Evolutionary conservation across 2,888 invertebrate species (phyloP).

Genomic region (Synergus itoensis): DNA sequence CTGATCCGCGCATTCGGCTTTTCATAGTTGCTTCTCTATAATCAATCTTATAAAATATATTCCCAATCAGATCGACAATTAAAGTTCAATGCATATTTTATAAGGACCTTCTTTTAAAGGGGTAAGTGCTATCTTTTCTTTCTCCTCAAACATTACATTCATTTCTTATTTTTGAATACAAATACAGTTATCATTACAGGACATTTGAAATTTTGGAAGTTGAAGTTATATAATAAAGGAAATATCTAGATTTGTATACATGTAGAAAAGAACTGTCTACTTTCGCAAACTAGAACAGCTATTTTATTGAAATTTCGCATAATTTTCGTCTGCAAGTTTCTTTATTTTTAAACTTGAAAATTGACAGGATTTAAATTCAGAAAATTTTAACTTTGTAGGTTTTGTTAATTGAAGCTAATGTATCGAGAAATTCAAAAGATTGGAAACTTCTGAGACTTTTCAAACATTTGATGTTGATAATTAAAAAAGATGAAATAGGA

Average conservation of each 20-base stretch:
- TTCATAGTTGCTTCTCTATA: background rate
- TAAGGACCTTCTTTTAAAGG: background rate
- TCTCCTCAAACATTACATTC: background rate
- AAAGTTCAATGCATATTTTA: background rate
- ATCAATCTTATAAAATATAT: background rate
- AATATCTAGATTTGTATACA: background rate
- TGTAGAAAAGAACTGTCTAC: no score
- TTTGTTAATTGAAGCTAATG: no score
- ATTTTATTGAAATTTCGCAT: background rate
- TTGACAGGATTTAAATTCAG: background rate
- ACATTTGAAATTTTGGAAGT: background rate
- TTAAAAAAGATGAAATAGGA: background rate
- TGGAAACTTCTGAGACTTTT: background rate
- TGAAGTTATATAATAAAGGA: background rate
- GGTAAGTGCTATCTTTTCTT: background rate
- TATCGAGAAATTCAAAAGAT: no score
- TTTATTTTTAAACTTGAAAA: background rate
- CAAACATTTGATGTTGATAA: background rate
- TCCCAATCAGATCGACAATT: background rate
- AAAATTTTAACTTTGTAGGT: no score
- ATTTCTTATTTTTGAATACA: background rate
- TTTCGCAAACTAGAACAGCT: background rate
- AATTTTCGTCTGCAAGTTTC: background rate
- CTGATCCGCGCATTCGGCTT: slow-evolving; percentile 45
- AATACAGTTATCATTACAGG: background rate